Evolutionary conservation across 2,113 vertebrate genomes (phyloP), one percentile per base, ranked within the genome.

Genomic region (Ptychochromis oligacanthus): DNA sequence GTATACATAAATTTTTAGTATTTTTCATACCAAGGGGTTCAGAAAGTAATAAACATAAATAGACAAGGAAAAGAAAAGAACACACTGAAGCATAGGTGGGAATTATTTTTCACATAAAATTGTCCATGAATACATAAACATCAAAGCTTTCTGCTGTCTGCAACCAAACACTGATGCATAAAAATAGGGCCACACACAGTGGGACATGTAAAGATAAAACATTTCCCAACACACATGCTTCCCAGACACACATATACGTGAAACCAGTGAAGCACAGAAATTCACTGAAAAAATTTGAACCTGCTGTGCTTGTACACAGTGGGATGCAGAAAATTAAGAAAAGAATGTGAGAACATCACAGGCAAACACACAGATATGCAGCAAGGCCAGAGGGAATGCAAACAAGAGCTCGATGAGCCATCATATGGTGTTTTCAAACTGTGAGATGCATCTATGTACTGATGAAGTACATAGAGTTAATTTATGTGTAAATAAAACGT

Each of bases 401-500:
- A 81, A 85, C 81, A 84, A 58, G 36, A 89, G 40, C 65, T 65
- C 18, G 22, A 81, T 77, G 65, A 91, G 79, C 74, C 84, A 59
- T 88, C 74, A 13, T 60, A 46, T 59, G 75, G 65, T 55, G 81
- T 78, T 4, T 52, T 86, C 67, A 75, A 85, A 81, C 85, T 12
- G 81, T 58, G 80, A 61, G 64, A 78, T 26, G 26, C 78, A 67
- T 84, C 28, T 52, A 62, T 78, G 72, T 64, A 54, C 31, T 87
- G 57, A 72, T 80, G 75, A 87, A 81, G 72, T 52, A n/a, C n/a
- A n/a, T n/a, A n/a, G n/a, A n/a, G n/a, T 86, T 82, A 72, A 89
- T 89, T 87, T 67, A 80, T 76, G 78, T 88, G 65, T 81, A 87
- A 87, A 87, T 80, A 24, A 88, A 81, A 86, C 84, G 60, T 78